Percentiles rank a stretch among this genome's conserved stretches.
phyloP scores from a whole-genome alignment of 2,888 invertebrate species.

The Seira ritae region DNA sequence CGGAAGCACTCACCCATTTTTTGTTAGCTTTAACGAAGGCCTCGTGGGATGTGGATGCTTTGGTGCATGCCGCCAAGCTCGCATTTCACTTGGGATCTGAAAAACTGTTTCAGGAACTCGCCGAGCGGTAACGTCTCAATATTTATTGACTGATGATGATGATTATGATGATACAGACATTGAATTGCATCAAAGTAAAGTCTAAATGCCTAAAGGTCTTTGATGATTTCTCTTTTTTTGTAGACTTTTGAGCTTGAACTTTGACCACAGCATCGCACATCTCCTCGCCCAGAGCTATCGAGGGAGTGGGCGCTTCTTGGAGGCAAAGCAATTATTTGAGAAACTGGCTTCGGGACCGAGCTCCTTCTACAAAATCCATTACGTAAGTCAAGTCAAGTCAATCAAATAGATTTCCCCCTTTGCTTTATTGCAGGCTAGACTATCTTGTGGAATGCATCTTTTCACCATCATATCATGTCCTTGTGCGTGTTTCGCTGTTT shows the following conservation, averaged over 20 bases:
- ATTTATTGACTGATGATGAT: neutral
- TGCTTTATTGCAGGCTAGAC: too few relatives aligned
- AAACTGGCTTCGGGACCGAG: constrained; percentile 61
- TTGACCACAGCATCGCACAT: constrained; percentile 68
- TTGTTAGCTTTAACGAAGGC: constrained; percentile 66
- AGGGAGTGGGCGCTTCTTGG: constrained; percentile 61
- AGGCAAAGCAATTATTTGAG: constrained; percentile 66
- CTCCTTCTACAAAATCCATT: constrained; percentile 72
- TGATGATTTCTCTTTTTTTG: constrained; percentile 10
- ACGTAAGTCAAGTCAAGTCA: constrained; percentile 66
- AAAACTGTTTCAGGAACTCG: constrained; percentile 67
- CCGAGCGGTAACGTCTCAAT: constrained; percentile 59
- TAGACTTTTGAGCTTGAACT: constrained; percentile 68
- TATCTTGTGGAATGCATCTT: neutral
- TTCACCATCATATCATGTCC: neutral
- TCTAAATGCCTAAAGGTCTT: neutral
- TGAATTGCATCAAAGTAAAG: neutral
- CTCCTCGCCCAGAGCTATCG: constrained; percentile 66
- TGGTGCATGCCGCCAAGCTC: constrained; percentile 66
- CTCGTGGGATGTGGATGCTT: constrained; percentile 64
- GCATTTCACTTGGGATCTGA: constrained; percentile 69
- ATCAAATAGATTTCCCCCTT: constrained; percentile 21
- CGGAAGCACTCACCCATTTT: constrained; percentile 70
- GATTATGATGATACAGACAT: too few relatives aligned
- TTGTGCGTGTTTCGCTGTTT: too few relatives aligned